phyloP scores from a whole-genome alignment of 2,888 invertebrate genomes.

The Notodonta ziczac region DNA sequence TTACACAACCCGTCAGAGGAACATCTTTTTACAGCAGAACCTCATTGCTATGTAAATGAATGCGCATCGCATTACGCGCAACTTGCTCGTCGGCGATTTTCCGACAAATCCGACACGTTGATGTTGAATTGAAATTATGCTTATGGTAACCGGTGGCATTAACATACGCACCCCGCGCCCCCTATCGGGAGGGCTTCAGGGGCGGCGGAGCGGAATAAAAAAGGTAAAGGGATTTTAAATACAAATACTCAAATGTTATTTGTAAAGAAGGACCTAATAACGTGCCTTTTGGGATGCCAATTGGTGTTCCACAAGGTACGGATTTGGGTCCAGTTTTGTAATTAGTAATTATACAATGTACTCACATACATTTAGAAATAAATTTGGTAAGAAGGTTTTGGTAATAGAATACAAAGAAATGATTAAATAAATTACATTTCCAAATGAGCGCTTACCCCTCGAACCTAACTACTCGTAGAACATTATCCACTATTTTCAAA shows the following conservation, averaged over 20 bases:
- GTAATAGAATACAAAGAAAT: no score
- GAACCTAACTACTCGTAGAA: no score
- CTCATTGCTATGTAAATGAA: slow-evolving; percentile 11
- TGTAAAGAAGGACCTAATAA: not conserved
- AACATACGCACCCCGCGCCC: slow-evolving; percentile 7
- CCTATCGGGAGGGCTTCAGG: not conserved
- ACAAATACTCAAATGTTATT: not conserved
- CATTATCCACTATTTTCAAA: no score
- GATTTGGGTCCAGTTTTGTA: not conserved
- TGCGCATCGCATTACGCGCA: slow-evolving; percentile 22
- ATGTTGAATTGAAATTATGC: slow-evolving; percentile 18
- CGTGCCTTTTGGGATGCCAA: not conserved
- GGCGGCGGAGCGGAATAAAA: not conserved
- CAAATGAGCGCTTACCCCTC: no score
- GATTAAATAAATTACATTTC: no score
- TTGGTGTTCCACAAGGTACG: not conserved
- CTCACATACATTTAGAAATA: no score
- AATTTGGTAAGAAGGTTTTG: no score
- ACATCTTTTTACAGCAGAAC: not conserved
- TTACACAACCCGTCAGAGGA: not conserved
- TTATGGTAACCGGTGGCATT: slow-evolving; percentile 16
- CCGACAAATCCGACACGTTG: slow-evolving; percentile 6
- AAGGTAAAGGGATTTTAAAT: not conserved
- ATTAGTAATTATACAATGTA: not conserved
- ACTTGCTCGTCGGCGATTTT: slow-evolving; percentile 9